Conservation (phyloP, 1,140 invertebrate species). For the Megalopta genalis region DNA sequence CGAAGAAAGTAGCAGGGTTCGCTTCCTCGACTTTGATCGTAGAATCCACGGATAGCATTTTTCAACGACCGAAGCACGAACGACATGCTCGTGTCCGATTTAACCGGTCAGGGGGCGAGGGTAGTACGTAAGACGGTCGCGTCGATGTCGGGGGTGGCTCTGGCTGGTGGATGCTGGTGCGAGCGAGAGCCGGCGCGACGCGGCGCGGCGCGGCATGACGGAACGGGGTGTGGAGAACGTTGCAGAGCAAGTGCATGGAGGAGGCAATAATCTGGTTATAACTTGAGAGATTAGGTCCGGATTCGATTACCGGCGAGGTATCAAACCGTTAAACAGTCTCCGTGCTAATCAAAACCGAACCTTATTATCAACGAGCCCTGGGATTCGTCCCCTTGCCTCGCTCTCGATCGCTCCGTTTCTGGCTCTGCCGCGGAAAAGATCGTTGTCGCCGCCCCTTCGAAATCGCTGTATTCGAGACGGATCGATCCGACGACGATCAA, state of each 20-base stretch:
- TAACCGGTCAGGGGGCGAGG: not conserved
- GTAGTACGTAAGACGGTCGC: constrained; percentile 22
- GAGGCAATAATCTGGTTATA: constrained; percentile 81
- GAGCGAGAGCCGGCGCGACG: constrained; percentile 31
- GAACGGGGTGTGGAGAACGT: constrained; percentile 69
- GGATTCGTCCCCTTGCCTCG: constrained; percentile 59
- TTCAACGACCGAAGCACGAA: too few species aligned
- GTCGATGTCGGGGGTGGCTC: constrained; percentile 1
- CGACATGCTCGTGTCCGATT: too few species aligned
- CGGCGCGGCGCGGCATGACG: constrained; percentile 58
- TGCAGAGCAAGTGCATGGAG: constrained; percentile 78
- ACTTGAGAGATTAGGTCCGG: constrained; percentile 81
- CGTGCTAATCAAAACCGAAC: constrained; percentile 81
- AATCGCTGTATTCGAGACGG: too few species aligned
- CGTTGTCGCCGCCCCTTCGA: too few species aligned
- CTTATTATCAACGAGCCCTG: constrained; percentile 76
- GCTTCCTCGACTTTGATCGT: too few species aligned
- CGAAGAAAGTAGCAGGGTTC: too few species aligned
- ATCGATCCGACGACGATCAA: too few species aligned
- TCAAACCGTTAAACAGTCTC: constrained; percentile 82
- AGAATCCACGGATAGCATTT: too few species aligned
- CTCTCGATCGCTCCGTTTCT: constrained; percentile 20
- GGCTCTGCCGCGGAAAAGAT: not conserved
- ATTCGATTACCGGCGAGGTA: constrained; percentile 81
- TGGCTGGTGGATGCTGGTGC: constrained; percentile 30